Base-by-base conservation (phyloP, 2,888 invertebrate genomes). In the Lasioglossum leucozonium region DNA sequence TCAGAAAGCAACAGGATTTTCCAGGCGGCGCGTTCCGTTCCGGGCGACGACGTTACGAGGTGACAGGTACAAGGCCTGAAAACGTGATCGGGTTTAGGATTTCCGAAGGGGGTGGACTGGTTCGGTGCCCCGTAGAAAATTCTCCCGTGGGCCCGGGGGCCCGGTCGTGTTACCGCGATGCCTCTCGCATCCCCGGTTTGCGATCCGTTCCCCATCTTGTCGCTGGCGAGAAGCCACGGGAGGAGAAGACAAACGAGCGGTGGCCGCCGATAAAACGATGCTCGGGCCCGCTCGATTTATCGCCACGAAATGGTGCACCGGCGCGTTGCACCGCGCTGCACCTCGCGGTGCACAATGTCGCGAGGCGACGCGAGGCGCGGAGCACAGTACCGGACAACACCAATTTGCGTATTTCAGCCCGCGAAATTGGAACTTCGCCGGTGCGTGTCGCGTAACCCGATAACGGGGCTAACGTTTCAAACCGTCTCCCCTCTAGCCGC, bases 181-280 rank as follows among this genome's bases (percentile, higher is more conserved):
- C 87, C 83, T 89, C 87, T 89, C 87, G 88, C 87, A 88, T 84
- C 89, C 85, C 51, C 22, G 51, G 51, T 51, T 51, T 0, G 26
- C 30, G 58, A 13, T 30, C 81, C 76, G 77, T 77, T 75, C 80
- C 67, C 77, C 75, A 73, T 69, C 71, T 71, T 81, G 72, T 74
- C 75, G 40, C 22, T 74, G 72, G n/a, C 22, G 51, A 22, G 51
- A 51, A 51, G 51, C 51, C 51, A 22, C 82, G 26, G 34, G 72
- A 18, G 72, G 75, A 71, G 72, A 92, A 93, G 93, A 93, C 90
- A 92, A 93, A 93, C 91, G 93, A 90, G 89, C 91, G 85, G 81
- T 72, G 86, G 86, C 82, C 79, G 82, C 89, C 91, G 92, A 92
- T 93, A 93, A 93, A 92, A 88, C 91, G 89, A 89, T 87, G 88